Percentiles rank a stretch among this genome's conserved stretches.
phyloP scores from a whole-genome alignment of 2,888 invertebrate species.

The Nemurella pictetii region DNA sequence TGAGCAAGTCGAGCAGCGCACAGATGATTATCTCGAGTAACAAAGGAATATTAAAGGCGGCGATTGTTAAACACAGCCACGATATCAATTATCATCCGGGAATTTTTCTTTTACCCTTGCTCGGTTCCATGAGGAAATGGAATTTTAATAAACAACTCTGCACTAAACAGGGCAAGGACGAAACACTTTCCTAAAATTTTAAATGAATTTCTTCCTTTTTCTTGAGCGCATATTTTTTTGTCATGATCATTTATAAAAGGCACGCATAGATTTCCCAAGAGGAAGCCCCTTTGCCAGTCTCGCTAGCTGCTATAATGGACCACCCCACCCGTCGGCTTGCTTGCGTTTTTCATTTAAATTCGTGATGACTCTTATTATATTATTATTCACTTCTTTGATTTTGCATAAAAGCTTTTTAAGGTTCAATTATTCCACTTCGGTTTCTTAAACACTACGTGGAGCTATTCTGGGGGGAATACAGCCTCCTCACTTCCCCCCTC shows the following conservation, averaged over 20 bases:
- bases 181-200: neutral
- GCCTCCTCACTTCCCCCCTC: neutral
- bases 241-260: neutral
- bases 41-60: neutral
- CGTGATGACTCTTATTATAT: conserved; percentile 16
- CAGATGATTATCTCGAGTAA: neutral
- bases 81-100: neutral
- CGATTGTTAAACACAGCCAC: neutral
- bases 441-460: neutral
- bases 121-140: neutral
- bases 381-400: conserved; percentile 24
- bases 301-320: neutral
- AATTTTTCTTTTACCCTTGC: neutral
- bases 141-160: neutral
- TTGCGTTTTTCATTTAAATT: conserved; percentile 7
- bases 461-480: conserved; percentile 4
- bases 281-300: neutral
- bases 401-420: conserved; percentile 26
- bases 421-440: conserved; percentile 24
- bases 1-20: neutral
- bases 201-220: neutral
- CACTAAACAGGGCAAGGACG: neutral
- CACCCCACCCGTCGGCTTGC: neutral
- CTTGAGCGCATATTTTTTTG: neutral
- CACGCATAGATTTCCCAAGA: neutral